Evolutionary conservation across 1,140 invertebrate genomes (phyloP), one percentile per base, ranked within the genome.

Genomic region (Heterodera carotae): DNA sequence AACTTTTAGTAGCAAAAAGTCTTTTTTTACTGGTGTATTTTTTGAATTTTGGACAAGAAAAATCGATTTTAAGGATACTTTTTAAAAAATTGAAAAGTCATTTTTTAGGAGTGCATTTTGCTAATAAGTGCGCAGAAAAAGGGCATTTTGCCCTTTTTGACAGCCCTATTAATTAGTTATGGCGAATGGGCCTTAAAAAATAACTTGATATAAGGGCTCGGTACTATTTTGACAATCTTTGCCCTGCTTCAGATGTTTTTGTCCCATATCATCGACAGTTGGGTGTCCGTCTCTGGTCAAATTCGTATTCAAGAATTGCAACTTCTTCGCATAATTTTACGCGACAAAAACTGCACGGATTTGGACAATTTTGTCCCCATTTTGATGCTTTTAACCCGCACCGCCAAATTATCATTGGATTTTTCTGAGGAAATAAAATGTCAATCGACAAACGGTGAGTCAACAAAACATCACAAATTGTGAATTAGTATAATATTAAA

Each of bases 291-390:
- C 48, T 71, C 33, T 25, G 69, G 76, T 7, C 33, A 76, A 22
- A 53, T 69, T 7, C 12, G 7, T 25, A 25, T 77, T 27, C 48
- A 76, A 29, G 34, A 36, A 22, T 56, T 78, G 27, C 60, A 73
- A 22, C 67, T 83, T 34, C 39, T 83, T 25, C 76, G 82, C n/a
- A 79, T 84, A 48, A 39, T 84, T 31, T 75, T 70, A 4, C 80
- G 82, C 33, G 82, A 83, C 69, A 78, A 81, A 69, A 74, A 27
- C 4, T 33, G 36, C 22, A 18, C 39, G 25, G 81, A 80, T 31
- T 73, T 72, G n/a, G 68, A 71, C 48, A 70, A 34, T 43, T 78
- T 79, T 22, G 68, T 48, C 15, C 10, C 29, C 10, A 56, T 83
- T 27, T 43, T 72, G 27, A 31, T 22, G 7, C 60, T 15, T 59